A percentile compares a stretch with the other conserved stretches of the same genome.
Conservation (phyloP, 53 echinoderm and acorn worm species). For the Astropecten irregularis region DNA sequence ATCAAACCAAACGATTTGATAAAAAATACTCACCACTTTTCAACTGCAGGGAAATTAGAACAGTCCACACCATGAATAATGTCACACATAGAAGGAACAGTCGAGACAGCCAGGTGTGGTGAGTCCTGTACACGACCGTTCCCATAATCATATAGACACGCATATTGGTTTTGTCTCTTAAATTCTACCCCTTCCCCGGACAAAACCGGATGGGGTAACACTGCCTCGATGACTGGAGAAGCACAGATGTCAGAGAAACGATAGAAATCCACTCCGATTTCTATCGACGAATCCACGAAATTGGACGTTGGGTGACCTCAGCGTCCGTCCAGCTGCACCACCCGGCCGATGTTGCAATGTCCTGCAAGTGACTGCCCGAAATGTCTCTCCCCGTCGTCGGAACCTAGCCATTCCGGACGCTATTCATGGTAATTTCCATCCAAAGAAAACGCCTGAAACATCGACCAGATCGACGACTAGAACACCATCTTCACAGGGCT, state of each 20-base stretch:
- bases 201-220: conserved; percentile 3
- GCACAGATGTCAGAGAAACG: conserved; percentile 27
- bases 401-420: conserved; percentile 39
- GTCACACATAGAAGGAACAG: conserved; percentile 28
- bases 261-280: not conserved
- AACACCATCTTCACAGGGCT: not conserved
- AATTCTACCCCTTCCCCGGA: conserved; percentile 32
- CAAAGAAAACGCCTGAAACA: conserved; percentile 25
- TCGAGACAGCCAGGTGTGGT: conserved; percentile 36
- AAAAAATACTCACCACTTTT: conserved; percentile 46
- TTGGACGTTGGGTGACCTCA: not conserved
- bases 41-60: conserved; percentile 38
- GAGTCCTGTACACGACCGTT: conserved; percentile 46
- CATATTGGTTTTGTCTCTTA: not conserved
- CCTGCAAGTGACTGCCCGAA: not conserved
- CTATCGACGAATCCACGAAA: conserved; percentile 1
- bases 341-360: conserved; percentile 44
- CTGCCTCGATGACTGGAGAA: not conserved
- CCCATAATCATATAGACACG: conserved; percentile 54
- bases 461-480: not conserved
- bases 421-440: conserved; percentile 27
- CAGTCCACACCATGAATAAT: conserved; percentile 40
- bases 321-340: conserved; percentile 14
- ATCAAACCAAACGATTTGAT: too few species aligned
- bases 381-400: conserved; percentile 4